Conservation (phyloP, 1,140 invertebrate species). For the Bombyx mandarina region DNA sequence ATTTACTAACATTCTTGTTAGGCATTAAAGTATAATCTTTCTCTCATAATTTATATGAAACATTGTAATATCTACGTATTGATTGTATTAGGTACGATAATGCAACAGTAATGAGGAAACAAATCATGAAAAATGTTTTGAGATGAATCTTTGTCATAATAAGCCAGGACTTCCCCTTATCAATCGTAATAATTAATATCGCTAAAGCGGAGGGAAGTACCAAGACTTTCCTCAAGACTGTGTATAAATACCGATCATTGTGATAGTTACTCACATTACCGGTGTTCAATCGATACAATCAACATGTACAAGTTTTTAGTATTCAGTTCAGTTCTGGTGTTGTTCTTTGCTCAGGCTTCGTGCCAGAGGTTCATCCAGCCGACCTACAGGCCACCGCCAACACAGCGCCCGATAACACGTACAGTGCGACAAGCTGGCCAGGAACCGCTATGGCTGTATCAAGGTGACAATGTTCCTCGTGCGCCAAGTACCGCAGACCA, state of each 20-base stretch:
- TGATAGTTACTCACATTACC: neutral
- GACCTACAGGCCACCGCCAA: neutral
- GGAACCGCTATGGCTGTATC: conserved; percentile 7
- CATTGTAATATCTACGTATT: no score
- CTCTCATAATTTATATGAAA: no score
- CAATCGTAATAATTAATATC: no score
- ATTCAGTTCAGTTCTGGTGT: neutral
- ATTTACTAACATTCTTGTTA: no score
- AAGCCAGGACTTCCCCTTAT: no score
- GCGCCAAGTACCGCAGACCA: conserved; percentile 5
- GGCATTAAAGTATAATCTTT: no score
- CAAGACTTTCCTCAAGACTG: neutral
- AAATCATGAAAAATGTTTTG: no score
- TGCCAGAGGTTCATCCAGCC: conserved; percentile 1
- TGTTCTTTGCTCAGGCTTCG: neutral
- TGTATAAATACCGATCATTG: neutral
- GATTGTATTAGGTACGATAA: no score
- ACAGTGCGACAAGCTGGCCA: neutral
- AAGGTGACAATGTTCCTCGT: conserved; percentile 2
- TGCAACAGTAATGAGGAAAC: no score
- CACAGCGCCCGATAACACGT: neutral
- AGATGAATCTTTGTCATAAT: no score
- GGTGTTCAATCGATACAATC: neutral
- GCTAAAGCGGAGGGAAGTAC: no score
- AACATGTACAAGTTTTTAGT: conserved; percentile 1